These are phyloP conservation scores for Vombatus ursinus DNA, from an alignment of 2,113 vertebrate genomes.

Conservation along the genomic window DNA sequence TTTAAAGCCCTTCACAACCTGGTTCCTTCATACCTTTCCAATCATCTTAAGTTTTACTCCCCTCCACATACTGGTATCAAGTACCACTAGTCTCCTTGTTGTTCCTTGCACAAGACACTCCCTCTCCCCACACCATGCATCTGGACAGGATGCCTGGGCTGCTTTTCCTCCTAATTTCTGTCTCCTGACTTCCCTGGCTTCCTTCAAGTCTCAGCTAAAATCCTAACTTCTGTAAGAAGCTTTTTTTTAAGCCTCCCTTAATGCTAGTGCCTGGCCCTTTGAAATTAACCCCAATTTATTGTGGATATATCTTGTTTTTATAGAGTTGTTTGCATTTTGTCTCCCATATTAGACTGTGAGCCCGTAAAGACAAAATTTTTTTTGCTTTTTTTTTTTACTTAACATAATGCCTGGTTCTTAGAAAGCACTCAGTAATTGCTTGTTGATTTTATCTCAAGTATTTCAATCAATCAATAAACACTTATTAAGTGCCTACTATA, in stretches of 20 bases:
- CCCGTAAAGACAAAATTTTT: not conserved
- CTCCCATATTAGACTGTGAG: not conserved
- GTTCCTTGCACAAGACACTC: not conserved
- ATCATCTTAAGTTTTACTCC: not conserved
- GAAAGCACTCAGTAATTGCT: not conserved
- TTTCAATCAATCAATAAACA: not conserved
- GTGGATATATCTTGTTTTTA: not conserved
- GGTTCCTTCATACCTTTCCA: not conserved
- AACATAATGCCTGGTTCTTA: not conserved
- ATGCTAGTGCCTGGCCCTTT: not conserved
- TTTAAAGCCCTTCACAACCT: not conserved
- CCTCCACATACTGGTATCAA: not conserved
- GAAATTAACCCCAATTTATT: not conserved
- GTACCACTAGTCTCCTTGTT: not conserved
- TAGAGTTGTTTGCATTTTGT: not conserved
- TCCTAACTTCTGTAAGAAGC: not conserved
- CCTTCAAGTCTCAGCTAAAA: not conserved
- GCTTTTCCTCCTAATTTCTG: not conserved
- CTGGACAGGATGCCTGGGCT: not conserved
- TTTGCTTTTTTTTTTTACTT: not conserved
- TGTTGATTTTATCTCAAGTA: not conserved
- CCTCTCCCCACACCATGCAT: not conserved
- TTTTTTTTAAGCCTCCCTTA: not conserved
- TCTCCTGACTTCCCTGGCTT: not conserved
- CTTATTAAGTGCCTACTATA: not conserved